These are phyloP conservation scores for Cylloceria caligata DNA, from an alignment of 2,888 invertebrate genomes.

Conservation along the genomic window DNA sequence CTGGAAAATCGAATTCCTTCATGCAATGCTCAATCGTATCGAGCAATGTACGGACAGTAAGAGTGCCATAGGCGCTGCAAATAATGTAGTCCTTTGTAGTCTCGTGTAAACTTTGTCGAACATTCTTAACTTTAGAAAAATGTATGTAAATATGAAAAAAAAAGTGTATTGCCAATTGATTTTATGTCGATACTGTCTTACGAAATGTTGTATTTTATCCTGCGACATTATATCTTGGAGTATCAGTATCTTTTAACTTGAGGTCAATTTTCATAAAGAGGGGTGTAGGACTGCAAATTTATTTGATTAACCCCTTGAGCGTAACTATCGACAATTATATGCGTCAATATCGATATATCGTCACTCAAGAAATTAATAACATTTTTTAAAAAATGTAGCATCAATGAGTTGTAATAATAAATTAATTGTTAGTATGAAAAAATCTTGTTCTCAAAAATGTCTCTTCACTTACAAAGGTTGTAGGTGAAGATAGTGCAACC, in stretches of 20 bases:
- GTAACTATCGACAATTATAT: too few species aligned
- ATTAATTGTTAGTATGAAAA: neutral
- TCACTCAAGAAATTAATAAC: too few species aligned
- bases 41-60: conserved; percentile 95
- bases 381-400: neutral
- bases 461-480: conserved; percentile 91
- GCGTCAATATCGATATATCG: too few species aligned
- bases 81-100: conserved; percentile 7
- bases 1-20: conserved; percentile 95
- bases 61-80: conserved; percentile 90
- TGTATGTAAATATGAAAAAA: neutral
- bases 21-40: conserved; percentile 97
- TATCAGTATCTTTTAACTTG: too few species aligned
- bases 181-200: too few species aligned
- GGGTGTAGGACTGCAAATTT: too few species aligned
- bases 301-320: too few species aligned
- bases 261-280: too few species aligned
- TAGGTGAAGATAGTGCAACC: conserved; percentile 90
- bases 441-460: neutral
- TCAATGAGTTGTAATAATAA: neutral
- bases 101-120: neutral
- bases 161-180: conserved; percentile 4
- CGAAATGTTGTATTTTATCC: too few species aligned
- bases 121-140: neutral
- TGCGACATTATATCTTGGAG: too few species aligned